phyloP scores from a whole-genome alignment of 2,797 vertebrate genomes.

The Phoeniculus purpureus region DNA sequence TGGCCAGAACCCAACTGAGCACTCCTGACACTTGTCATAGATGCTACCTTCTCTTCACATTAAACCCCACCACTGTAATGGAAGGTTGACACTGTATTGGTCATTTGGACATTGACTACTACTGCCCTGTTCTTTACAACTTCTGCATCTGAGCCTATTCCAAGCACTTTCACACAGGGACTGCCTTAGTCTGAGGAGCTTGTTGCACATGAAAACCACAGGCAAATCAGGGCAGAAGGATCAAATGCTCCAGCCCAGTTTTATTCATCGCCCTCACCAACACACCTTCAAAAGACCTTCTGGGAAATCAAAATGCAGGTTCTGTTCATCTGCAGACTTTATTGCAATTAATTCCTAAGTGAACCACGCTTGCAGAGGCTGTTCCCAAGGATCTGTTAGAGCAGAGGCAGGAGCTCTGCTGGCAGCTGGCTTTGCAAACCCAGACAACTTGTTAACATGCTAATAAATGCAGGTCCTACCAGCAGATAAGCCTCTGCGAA shows the following conservation, averaged over 20 bases:
- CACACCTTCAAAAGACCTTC: background rate
- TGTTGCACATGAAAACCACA: background rate
- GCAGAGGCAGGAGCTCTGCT: background rate
- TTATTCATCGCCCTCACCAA: background rate
- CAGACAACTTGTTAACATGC: constrained; percentile 30
- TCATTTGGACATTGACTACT: background rate
- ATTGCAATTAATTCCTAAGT: constrained; percentile 1
- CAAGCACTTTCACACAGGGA: background rate
- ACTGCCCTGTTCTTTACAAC: background rate
- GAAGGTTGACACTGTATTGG: background rate
- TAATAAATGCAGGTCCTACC: constrained; percentile 22
- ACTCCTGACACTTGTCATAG: background rate
- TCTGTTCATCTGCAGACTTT: background rate
- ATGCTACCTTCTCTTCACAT: background rate
- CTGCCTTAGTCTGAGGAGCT: background rate
- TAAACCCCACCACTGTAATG: background rate
- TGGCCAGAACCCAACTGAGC: background rate
- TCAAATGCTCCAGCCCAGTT: background rate
- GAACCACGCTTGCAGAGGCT: background rate
- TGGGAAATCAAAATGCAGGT: constrained; percentile 1
- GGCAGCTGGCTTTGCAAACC: background rate
- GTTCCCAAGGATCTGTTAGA: constrained; percentile 8
- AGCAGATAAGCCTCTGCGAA: constrained; percentile 43
- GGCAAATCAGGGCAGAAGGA: background rate
- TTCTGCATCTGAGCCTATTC: background rate